Conservation (phyloP, 1,140 invertebrate genomes). For the Cecropterus lyciades region DNA sequence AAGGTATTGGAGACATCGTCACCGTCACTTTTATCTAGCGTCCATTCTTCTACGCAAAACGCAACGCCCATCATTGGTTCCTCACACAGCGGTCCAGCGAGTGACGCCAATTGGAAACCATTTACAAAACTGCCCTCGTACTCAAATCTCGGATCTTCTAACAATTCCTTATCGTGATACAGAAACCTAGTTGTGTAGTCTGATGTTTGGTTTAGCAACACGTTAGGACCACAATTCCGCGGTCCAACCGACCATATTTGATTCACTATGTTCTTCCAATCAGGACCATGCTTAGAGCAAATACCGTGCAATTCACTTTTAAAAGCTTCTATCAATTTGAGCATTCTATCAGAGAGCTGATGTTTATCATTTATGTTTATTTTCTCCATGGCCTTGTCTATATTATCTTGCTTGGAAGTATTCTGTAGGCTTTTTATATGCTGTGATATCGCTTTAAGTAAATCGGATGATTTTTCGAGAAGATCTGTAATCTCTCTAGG, state of each 20-base stretch:
- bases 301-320: conserved; percentile 87
- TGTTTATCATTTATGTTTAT: conserved; percentile 60
- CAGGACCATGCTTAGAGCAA: conserved; percentile 85
- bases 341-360: conserved; percentile 79
- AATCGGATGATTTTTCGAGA: conserved; percentile 82
- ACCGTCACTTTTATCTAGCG: conserved; percentile 80
- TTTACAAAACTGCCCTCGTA: conserved; percentile 94
- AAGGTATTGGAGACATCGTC: conserved; percentile 79
- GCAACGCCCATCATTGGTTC: conserved; percentile 98
- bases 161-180: conserved; percentile 71
- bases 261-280: conserved; percentile 86
- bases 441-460: conserved; percentile 82
- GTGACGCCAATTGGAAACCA: conserved; percentile 96
- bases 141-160: conserved; percentile 83
- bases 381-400: conserved; percentile 62
- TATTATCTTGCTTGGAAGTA: conserved; percentile 59
- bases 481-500: conserved; percentile 90
- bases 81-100: conserved; percentile 96
- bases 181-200: conserved; percentile 84
- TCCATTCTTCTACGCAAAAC: conserved; percentile 94
- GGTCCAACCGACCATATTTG: conserved; percentile 97
- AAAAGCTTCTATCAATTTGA: conserved; percentile 86
- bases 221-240: conserved; percentile 94
- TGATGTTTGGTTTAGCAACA: conserved; percentile 91
- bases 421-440: conserved; percentile 74